Percentiles rank a stretch among this genome's conserved stretches.
Conservation (phyloP, 2,797 vertebrate genomes). For the Diglossa cyanea region DNA sequence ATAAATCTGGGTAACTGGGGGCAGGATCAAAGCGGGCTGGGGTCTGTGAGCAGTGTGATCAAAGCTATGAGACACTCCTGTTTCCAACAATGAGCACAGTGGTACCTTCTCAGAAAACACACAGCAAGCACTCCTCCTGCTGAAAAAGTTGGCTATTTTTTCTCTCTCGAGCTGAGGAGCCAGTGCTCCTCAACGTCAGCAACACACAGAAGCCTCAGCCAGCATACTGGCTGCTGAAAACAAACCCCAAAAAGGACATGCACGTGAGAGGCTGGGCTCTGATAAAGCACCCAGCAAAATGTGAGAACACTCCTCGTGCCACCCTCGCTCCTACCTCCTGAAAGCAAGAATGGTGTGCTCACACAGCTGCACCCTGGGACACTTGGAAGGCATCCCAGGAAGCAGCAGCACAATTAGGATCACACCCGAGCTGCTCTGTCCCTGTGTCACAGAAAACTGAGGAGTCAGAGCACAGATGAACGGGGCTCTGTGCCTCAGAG, state of each 20-base stretch:
- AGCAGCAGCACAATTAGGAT: neutral
- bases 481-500: accelerated
- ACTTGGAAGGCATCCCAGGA: neutral
- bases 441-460: accelerated
- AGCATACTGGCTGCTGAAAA: neutral
- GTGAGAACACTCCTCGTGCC: accelerated
- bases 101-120: neutral
- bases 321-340: neutral
- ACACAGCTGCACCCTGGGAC: neutral
- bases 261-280: accelerated
- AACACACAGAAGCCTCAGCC: accelerated
- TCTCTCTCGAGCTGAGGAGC: neutral
- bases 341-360: accelerated
- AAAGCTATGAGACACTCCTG: neutral
- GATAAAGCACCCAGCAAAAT: neutral
- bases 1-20: neutral
- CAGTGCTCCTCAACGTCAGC: neutral
- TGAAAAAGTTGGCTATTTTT: neutral
- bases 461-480: neutral
- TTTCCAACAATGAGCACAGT: neutral
- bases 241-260: neutral
- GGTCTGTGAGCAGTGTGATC: accelerated
- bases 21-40: neutral
- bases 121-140: neutral
- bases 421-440: neutral